Conservation (phyloP, 2,797 vertebrate genomes). For the Naso thynnoides region DNA sequence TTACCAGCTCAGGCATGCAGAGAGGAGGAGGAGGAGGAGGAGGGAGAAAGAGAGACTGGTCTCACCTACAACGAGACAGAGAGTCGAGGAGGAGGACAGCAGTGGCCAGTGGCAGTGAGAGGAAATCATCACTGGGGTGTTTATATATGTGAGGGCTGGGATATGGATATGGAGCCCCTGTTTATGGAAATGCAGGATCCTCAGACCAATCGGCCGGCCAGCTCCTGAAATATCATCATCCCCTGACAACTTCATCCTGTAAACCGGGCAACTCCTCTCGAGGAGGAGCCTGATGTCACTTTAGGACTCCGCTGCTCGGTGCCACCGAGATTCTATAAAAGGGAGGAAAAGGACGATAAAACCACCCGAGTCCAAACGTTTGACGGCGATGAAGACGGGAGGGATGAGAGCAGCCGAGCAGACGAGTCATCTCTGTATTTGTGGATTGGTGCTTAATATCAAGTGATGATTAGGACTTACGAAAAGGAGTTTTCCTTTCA, state of each 20-base stretch:
- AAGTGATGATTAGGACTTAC: background rate
- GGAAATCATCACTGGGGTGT: conserved; percentile 38
- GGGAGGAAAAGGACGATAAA: conserved; percentile 50
- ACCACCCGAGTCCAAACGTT: conserved; percentile 19
- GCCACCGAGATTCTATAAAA: conserved; percentile 53
- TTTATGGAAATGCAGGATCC: conserved; percentile 83
- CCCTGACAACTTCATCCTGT: conserved; percentile 42
- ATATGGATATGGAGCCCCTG: conserved; percentile 73
- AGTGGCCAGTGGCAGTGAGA: conserved; percentile 58
- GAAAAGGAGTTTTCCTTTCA: background rate
- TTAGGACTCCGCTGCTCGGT: conserved; percentile 30
- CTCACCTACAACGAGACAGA: conserved; percentile 70
- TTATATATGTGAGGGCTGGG: conserved; percentile 80
- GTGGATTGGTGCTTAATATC: background rate
- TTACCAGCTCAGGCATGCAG: conserved; percentile 22
- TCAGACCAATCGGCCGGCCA: conserved; percentile 78
- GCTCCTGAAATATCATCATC: conserved; percentile 82
- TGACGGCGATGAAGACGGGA: background rate
- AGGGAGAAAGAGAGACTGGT: conserved; percentile 23
- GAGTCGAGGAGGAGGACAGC: conserved; percentile 63
- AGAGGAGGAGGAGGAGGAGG: conserved; percentile 40
- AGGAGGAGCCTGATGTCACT: conserved; percentile 72
- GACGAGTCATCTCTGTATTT: background rate
- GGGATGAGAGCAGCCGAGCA: background rate
- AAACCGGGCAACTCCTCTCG: conserved; percentile 25